Conservation (phyloP, 2,113 vertebrate genomes). For the Esox niger region DNA sequence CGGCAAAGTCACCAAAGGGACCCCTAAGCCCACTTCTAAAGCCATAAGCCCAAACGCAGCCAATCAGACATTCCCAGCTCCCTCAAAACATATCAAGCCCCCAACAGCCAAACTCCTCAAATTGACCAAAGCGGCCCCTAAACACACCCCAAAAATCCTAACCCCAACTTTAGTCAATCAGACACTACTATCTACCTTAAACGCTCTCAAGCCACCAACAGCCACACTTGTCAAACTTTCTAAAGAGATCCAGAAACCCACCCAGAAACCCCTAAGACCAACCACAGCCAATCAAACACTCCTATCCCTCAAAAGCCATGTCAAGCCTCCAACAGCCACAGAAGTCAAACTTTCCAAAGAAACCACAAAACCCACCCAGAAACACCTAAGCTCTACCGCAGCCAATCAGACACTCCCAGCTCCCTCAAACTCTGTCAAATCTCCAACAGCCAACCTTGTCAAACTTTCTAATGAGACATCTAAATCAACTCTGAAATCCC, state of each 20-base stretch:
- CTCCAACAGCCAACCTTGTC: conserved; percentile 28
- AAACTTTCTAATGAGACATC: conserved; percentile 45
- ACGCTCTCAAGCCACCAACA: conserved; percentile 41
- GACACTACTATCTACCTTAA: conserved; percentile 14
- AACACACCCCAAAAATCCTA: conserved; percentile 36
- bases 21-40: conserved; percentile 37
- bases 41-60: conserved; percentile 37
- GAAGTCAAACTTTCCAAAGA: conserved; percentile 19
- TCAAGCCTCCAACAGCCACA: conserved; percentile 43
- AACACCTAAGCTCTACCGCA: conserved; percentile 29
- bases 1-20: conserved; percentile 44
- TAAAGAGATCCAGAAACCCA: conserved; percentile 25
- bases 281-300: conserved; percentile 39
- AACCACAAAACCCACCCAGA: conserved; percentile 31
- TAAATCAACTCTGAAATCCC: conserved; percentile 36
- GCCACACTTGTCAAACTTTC: conserved; percentile 39
- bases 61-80: conserved; percentile 24
- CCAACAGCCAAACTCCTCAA: conserved; percentile 28
- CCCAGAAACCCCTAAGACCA: conserved; percentile 38
- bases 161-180: conserved; percentile 39
- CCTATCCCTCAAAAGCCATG: conserved; percentile 39
- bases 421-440: conserved; percentile 29
- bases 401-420: conserved; percentile 43
- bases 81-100: conserved; percentile 44
- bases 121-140: conserved; percentile 41